Conservation (phyloP, 2,888 invertebrate genomes). For the Chromoteleia sp. region DNA sequence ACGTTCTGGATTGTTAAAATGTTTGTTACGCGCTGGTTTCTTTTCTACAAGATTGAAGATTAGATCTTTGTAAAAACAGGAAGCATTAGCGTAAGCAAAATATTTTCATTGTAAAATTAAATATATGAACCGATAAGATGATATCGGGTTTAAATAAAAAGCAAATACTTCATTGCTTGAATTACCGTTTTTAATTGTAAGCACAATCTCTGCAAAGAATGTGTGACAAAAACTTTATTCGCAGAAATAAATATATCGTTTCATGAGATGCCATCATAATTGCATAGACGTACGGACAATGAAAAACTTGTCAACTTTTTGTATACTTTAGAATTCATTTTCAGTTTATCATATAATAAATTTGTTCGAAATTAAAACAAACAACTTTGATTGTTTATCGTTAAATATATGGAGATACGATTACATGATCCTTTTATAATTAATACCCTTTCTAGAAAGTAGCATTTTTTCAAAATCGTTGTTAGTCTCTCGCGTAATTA, state of each 20-base stretch:
- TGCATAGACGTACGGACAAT: too few species aligned
- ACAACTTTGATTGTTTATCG: too few species aligned
- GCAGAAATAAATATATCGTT: too few species aligned
- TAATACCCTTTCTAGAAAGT: too few species aligned
- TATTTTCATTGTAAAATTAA: slow-evolving; percentile 38
- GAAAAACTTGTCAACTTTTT: too few species aligned
- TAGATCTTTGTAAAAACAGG: slow-evolving; percentile 40
- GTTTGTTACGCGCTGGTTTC: slow-evolving; percentile 47
- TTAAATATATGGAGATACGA: too few species aligned
- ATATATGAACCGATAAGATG: slow-evolving; percentile 26
- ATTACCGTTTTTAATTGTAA: slow-evolving; percentile 23
- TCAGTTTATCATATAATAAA: too few species aligned
- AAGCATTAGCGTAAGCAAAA: slow-evolving; percentile 38
- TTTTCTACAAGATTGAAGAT: slow-evolving; percentile 45
- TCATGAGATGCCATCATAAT: too few species aligned
- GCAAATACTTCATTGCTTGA: slow-evolving; percentile 24
- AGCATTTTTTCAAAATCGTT: not conserved
- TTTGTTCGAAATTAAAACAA: too few species aligned
- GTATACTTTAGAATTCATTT: too few species aligned
- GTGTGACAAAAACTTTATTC: too few species aligned
- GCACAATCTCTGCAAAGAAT: not conserved
- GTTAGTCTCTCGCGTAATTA: not conserved
- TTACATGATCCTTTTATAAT: too few species aligned
- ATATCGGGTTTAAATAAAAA: slow-evolving; percentile 31
- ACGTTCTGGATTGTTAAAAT: slow-evolving; percentile 50